These are phyloP conservation scores for Hirtodrosophila confusa DNA, from an alignment of 2,888 invertebrate genomes.

Conservation along the genomic window DNA sequence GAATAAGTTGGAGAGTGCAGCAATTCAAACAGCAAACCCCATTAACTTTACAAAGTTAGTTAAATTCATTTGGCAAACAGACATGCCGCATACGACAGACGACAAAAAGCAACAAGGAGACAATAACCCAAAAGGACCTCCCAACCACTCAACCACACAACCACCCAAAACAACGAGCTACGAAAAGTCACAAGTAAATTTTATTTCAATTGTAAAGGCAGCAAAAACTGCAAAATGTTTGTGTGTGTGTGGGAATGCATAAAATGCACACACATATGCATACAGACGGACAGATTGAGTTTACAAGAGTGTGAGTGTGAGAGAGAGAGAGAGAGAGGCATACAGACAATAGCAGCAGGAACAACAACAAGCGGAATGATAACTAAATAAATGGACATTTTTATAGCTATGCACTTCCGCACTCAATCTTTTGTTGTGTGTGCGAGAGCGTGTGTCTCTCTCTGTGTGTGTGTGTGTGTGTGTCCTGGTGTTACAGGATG, in stretches of 20 bases:
- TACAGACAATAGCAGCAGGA: conserved; percentile 38
- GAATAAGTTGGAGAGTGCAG: conserved; percentile 32
- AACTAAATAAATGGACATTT: conserved; percentile 80
- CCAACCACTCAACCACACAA: conserved; percentile 33
- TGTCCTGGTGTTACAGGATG: conserved; percentile 60
- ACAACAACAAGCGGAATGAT: conserved; percentile 75
- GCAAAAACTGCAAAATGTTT: conserved; percentile 63
- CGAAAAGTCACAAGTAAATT: conserved; percentile 80
- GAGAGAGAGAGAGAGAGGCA: not conserved
- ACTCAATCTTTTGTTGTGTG: conserved; percentile 74
- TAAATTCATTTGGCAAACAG: conserved; percentile 79
- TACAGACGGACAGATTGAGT: conserved; percentile 4
- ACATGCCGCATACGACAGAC: conserved; percentile 47
- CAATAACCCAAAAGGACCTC: conserved; percentile 23
- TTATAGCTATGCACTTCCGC: conserved; percentile 80
- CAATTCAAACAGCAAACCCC: conserved; percentile 79
- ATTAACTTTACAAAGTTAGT: conserved; percentile 80
- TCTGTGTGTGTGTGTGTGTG: too few species aligned
- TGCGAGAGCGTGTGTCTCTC: conserved; percentile 11
- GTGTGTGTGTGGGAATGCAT: conserved; percentile 20
- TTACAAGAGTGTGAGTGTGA: not conserved
- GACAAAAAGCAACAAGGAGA: conserved; percentile 52
- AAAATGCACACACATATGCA: conserved; percentile 46
- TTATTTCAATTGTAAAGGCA: conserved; percentile 77
- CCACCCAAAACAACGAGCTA: conserved; percentile 56